Evolutionary conservation across 2,113 vertebrate species (phyloP), one percentile per base, ranked within the genome.

Genomic region (Colaptes auratus): DNA sequence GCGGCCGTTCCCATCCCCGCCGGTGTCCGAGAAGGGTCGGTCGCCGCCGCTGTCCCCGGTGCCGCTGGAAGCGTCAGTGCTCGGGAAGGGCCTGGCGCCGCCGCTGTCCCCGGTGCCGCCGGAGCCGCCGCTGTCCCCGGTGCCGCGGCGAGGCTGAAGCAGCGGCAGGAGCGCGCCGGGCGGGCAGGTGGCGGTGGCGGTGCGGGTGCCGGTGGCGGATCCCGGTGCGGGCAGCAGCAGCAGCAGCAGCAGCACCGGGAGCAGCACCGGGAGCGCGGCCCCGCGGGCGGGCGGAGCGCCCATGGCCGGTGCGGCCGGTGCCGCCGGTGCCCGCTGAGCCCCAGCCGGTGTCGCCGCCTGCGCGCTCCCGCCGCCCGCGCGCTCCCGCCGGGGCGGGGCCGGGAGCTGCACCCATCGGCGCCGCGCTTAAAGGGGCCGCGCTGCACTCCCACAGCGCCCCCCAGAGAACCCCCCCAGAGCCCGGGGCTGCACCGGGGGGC

Each of bases 51-150:
- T 19, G 39, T 46, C 72, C 55, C 72, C 39, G 6, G 42, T 25
- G 73, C 44, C 73, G 98, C 55, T 33, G 24, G 8, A 12, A 17
- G 19, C 12, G 12, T 27, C 33, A 42, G 82, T 97, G 97, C 55
- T 97, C 31, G 15, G 96, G 86, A 4, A 89, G 82, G 66, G 93
- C 93, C 21, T 60, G 73, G 48, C 91, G 95, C 94, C 98, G 96
- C 94, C 98, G 99, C 31, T 97, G 82, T 18, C 94, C 95, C 75
- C 97, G 71, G 10, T 97, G 97, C 70, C 97, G 95, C n/a, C 92
- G 72, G 73, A 97, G 55, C 53, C 7, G 60, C 48, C 36, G 69
- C 56, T 97, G 92, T 99, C 85, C 53, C 90, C 66, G 74, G 74
- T 86, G 70, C 60, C 98, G 98, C 30, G 16, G 50, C 93, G 92